phyloP scores from a whole-genome alignment of 2,888 invertebrate species.

The Temnothorax rugatulus region DNA sequence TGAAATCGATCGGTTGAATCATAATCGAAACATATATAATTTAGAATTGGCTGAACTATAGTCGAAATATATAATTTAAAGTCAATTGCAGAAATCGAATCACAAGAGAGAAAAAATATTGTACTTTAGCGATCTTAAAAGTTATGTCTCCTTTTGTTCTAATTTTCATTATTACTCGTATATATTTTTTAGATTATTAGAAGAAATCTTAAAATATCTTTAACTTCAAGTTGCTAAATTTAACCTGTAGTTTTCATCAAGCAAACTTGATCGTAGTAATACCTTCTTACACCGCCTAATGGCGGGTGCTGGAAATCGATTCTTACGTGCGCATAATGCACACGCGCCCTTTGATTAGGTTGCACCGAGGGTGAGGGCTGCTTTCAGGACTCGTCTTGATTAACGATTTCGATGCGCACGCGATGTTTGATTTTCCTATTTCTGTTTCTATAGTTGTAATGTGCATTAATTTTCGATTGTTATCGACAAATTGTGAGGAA shows the following conservation, averaged over 20 bases:
- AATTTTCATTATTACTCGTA: background rate
- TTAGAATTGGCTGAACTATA: background rate
- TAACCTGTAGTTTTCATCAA: slow-evolving; percentile 2
- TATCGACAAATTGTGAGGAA: background rate
- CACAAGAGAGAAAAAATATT: background rate
- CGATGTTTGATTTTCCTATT: slow-evolving; percentile 64
- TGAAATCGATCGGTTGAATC: background rate
- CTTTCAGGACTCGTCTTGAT: slow-evolving; percentile 68
- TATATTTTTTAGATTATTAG: background rate
- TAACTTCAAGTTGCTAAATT: background rate
- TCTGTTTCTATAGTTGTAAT: slow-evolving; percentile 9
- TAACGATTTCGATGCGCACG: slow-evolving; percentile 72
- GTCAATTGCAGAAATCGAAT: slow-evolving; percentile 32
- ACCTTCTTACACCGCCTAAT: background rate
- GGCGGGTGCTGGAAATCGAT: slow-evolving; percentile 29
- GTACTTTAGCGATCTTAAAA: background rate
- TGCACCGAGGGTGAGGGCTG: slow-evolving; percentile 59
- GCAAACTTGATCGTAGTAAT: slow-evolving; percentile 16
- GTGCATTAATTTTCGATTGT: slow-evolving; percentile 29
- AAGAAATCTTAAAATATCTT: background rate
- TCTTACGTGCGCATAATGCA: slow-evolving; percentile 49
- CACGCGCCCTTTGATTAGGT: slow-evolving; percentile 60
- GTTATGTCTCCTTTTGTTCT: background rate
- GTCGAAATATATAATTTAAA: background rate
- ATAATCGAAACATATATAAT: background rate